Evolutionary conservation across 2,797 vertebrate species (phyloP), one percentile per base, ranked within the genome.

Genomic region (Sebastiscus albofasciatus): DNA sequence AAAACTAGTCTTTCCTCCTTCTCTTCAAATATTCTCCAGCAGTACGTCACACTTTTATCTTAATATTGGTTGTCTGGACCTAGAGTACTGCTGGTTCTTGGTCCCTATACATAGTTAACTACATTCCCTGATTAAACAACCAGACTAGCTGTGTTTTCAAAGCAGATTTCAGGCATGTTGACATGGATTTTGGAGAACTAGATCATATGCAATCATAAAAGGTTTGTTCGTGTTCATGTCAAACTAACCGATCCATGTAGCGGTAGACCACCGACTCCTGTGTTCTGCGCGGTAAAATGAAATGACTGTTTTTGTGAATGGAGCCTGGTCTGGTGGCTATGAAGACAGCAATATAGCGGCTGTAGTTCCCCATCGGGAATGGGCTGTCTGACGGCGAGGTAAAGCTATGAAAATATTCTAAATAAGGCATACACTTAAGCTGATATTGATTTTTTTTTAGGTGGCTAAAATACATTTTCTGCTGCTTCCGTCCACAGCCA

Each of bases 161-260:
- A 39, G 24, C n/a, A 2, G n/a, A 18, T 12, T 8, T 33, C 49
- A 56, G 20, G 12, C 54, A 14, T 31, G 39, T 69, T 68, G 24
- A 56, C 56, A 49, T 26, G 34, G 26, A 59, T 70, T 70, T 26
- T 2, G 20, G 34, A 61, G 18, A 31, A 31, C 12, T 34, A 69
- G 26, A 46, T 72, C 54, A 26, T 13, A 77, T 62, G 58, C 8
- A 79, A 72, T 78, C 60, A 4, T 52, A 67, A 72, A 58, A 16
- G 24, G 31, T 55, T 70, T 22, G 10, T 46, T 52, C 20, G 0
- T 12, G 58, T 14, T 13, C 39, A 13, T 42, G 34, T 36, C 1
- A 36, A 36, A 36, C 34, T 36, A 36, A 36, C 34, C 10, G 34
- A 36, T 36, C 10, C 10, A 36, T 36, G 34, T 36, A 55, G 36